Evolutionary conservation across 2,797 vertebrate species (phyloP).

Genomic region (Ficedula albicollis): DNA sequence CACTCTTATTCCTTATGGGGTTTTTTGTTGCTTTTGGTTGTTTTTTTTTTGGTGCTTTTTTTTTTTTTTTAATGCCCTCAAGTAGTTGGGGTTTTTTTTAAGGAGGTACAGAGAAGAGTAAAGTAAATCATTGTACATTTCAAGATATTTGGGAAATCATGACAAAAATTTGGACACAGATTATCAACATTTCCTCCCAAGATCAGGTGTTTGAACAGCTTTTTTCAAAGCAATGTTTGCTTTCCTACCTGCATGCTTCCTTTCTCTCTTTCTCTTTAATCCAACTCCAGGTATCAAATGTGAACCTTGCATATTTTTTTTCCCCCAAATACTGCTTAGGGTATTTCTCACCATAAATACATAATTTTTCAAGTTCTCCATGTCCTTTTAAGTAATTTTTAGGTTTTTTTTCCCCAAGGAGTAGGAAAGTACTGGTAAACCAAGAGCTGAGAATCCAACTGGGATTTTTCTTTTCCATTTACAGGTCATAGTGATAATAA

Average conservation of each 20-base stretch:
- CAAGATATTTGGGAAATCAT: not conserved
- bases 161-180: not conserved
- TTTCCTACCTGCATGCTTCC: not conserved
- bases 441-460: not conserved
- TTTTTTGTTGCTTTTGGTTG: no score
- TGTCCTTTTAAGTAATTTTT: not conserved
- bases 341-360: not conserved
- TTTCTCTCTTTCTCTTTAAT: not conserved
- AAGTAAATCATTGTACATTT: not conserved
- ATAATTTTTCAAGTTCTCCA: not conserved
- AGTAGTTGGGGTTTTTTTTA: not conserved
- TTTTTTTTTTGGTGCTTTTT: fast-evolving
- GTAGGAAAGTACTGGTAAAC: not conserved
- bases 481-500: not conserved
- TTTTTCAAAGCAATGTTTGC: not conserved
- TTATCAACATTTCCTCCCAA: not conserved
- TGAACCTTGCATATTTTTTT: not conserved
- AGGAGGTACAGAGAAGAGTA: not conserved
- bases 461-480: fast-evolving
- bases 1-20: not conserved
- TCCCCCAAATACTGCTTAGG: not conserved
- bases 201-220: not conserved
- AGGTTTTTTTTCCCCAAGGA: not conserved
- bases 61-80: not conserved
- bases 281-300: not conserved